phyloP scores from a whole-genome alignment of 2,888 invertebrate species.

The Dioctria rufipes region DNA sequence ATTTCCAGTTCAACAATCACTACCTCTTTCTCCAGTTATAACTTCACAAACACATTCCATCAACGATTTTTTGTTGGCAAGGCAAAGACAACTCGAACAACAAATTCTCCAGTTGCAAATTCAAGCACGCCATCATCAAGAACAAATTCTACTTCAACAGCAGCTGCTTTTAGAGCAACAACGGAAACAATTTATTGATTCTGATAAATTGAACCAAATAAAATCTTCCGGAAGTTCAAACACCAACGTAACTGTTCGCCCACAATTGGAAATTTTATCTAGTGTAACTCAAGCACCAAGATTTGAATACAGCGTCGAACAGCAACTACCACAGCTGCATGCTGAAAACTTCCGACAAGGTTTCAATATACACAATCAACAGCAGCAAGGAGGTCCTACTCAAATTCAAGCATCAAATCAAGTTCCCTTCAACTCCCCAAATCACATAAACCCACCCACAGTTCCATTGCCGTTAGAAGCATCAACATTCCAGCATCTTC shows the following conservation, averaged over 20 bases:
- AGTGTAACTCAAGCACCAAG: constrained; percentile 64
- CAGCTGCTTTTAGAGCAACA: constrained; percentile 75
- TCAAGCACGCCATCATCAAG: constrained; percentile 81
- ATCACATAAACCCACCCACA: constrained; percentile 59
- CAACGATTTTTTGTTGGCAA: constrained; percentile 70
- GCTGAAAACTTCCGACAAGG: constrained; percentile 70
- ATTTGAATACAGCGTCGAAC: constrained; percentile 69
- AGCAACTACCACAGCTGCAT: constrained; percentile 75
- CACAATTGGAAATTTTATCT: constrained; percentile 70
- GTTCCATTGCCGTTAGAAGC: constrained; percentile 62
- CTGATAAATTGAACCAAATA: constrained; percentile 61
- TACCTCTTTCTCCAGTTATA: constrained; percentile 38
- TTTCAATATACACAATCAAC: constrained; percentile 61
- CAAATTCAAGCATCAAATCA: constrained; percentile 68
- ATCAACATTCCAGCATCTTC: constrained; percentile 64
- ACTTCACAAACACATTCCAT: constrained; percentile 60
- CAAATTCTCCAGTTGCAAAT: constrained; percentile 79
- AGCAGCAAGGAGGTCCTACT: constrained; percentile 58
- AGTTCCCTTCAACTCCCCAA: constrained; percentile 65
- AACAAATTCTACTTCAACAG: constrained; percentile 78
- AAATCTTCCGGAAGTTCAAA: constrained; percentile 60
- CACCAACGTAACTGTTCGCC: constrained; percentile 64
- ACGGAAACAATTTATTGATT: constrained; percentile 61
- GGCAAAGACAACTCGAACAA: constrained; percentile 80
- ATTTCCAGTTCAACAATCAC: constrained; percentile 58